Percentiles rank a stretch among this genome's conserved stretches.
These are phyloP conservation scores for Salarias fasciatus DNA, from an alignment of 2,797 vertebrate species.

Conservation along the genomic window DNA sequence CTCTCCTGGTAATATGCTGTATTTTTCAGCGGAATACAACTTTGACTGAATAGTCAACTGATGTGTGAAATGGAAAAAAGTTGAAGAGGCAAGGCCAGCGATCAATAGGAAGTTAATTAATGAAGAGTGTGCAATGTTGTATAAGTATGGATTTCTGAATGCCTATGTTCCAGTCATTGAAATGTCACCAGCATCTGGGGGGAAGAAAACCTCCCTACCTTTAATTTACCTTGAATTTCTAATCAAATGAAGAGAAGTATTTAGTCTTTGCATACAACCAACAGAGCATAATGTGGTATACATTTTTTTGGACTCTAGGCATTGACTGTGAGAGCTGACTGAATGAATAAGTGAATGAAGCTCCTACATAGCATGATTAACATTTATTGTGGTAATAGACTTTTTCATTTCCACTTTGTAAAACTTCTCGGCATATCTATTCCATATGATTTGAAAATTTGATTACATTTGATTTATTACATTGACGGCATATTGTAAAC, in stretches of 20 bases:
- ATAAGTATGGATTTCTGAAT: constrained; percentile 78
- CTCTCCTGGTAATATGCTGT: constrained; percentile 7
- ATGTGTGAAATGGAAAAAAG: constrained; percentile 72
- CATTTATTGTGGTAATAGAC: background rate
- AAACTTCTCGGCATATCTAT: too few relatives aligned
- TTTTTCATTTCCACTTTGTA: too few relatives aligned
- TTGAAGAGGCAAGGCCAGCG: constrained; percentile 73
- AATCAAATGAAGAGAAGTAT: constrained; percentile 39
- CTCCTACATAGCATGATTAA: background rate
- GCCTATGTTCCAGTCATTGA: constrained; percentile 71
- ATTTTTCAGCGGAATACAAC: constrained; percentile 40
- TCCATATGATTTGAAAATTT: too few relatives aligned
- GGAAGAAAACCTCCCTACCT: constrained; percentile 25
- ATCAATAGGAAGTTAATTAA: constrained; percentile 87
- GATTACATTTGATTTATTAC: too few relatives aligned
- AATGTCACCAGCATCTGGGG: constrained; percentile 63
- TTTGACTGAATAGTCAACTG: constrained; percentile 49
- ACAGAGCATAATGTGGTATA: background rate
- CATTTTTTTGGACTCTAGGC: background rate
- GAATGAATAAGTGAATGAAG: constrained; percentile 9
- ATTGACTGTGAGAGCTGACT: background rate
- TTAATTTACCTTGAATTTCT: constrained; percentile 55
- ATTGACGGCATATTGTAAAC: too few relatives aligned
- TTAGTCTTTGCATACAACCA: constrained; percentile 5
- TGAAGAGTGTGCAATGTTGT: constrained; percentile 74